Conservation (phyloP, 64 coral and sea anemone genomes). For the Cladopsammia gracilis region DNA sequence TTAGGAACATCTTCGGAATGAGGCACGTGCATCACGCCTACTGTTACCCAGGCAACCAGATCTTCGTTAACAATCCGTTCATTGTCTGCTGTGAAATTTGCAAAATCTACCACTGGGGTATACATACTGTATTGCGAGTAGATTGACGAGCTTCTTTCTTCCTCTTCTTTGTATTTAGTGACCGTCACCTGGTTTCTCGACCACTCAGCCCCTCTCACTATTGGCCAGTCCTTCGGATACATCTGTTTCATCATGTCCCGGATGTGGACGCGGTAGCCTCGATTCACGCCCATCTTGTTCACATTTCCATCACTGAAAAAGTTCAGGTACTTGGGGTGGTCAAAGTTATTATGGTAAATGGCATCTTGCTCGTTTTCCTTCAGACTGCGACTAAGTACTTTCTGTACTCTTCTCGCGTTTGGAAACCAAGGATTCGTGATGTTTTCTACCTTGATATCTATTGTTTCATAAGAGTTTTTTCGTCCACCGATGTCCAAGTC, state of each 20-base stretch:
- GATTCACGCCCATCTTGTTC: conserved; percentile 24
- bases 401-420: conserved; percentile 8
- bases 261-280: conserved; percentile 72
- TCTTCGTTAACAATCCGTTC: conserved; percentile 84
- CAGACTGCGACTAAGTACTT: conserved; percentile 26
- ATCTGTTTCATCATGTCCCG: conserved; percentile 70
- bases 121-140: conserved; percentile 71
- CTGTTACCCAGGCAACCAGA: conserved; percentile 87
- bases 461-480: conserved; percentile 69
- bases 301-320: conserved; percentile 51
- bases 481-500: conserved; percentile 73
- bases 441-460: conserved; percentile 50
- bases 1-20: conserved; percentile 90
- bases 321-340: conserved; percentile 76
- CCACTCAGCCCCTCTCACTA: conserved; percentile 46
- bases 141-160: conserved; percentile 69
- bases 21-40: conserved; percentile 78
- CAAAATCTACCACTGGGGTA: conserved; percentile 78
- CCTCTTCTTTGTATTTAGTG: conserved; percentile 76
- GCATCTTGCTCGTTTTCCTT: conserved; percentile 80
- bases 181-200: conserved; percentile 70
- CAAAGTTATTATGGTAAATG: conserved; percentile 65
- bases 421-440: conserved; percentile 66
- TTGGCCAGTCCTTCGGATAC: conserved; percentile 55
- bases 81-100: conserved; percentile 71